Conservation (phyloP, 92 coral and sea anemone genomes). For the Nematostella vectensis region DNA sequence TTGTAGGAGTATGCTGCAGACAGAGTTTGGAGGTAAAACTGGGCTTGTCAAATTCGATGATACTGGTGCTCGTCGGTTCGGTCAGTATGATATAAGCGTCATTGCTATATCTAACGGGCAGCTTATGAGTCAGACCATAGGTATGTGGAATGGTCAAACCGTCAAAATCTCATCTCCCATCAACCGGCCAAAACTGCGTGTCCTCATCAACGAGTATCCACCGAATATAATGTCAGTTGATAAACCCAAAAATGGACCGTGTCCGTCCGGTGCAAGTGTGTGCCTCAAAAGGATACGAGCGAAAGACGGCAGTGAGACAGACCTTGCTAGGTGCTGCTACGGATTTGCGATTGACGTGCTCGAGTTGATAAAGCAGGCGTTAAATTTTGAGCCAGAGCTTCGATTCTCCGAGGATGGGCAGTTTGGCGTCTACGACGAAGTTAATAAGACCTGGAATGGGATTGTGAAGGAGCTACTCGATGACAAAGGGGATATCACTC, state of each 20-base stretch:
- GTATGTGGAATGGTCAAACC: slow-evolving; percentile 47
- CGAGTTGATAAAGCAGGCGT: slow-evolving; percentile 17
- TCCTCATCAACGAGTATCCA: slow-evolving; percentile 52
- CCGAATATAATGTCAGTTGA: slow-evolving; percentile 62
- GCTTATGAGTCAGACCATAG: slow-evolving; percentile 22
- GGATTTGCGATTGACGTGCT: slow-evolving; percentile 79
- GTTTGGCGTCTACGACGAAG: slow-evolving; percentile 52
- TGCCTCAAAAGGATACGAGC: slow-evolving; percentile 33
- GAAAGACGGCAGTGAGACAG: slow-evolving; percentile 16
- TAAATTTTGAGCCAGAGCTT: slow-evolving; percentile 35
- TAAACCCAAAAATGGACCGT: slow-evolving; percentile 42
- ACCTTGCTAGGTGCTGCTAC: slow-evolving; percentile 45
- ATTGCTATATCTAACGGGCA: slow-evolving; percentile 14
- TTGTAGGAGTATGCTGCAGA: slow-evolving; percentile 37
- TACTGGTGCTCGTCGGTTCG: slow-evolving; percentile 39
- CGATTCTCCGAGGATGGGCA: slow-evolving; percentile 59
- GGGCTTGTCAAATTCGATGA: slow-evolving; percentile 56
- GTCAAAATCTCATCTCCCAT: slow-evolving; percentile 13
- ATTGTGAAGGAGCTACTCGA: slow-evolving; percentile 52
- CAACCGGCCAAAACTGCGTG: slow-evolving; percentile 25
- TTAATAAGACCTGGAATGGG: slow-evolving; percentile 71
- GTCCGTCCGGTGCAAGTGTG: slow-evolving; percentile 37
- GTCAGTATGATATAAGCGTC: slow-evolving; percentile 21
- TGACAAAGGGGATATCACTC: slow-evolving; percentile 49
- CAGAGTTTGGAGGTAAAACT: slow-evolving; percentile 45